Percentiles rank a stretch among this genome's conserved stretches.
These are phyloP conservation scores for Palythoa grandis DNA, from an alignment of 92 coral and sea anemone species.

Conservation along the genomic window DNA sequence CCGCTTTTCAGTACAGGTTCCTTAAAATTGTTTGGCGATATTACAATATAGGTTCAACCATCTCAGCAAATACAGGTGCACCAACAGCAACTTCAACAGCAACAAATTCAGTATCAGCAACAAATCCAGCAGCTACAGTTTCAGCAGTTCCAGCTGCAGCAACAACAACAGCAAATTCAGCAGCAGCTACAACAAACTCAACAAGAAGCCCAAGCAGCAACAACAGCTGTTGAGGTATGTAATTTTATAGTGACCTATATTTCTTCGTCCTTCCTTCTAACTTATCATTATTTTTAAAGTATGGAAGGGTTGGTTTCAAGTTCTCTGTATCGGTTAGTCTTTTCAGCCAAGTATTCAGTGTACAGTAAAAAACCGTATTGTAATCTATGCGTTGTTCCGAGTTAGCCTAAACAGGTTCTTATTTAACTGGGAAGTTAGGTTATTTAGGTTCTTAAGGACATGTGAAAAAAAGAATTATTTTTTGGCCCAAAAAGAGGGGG, in stretches of 20 bases:
- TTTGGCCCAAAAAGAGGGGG: too few relatives aligned
- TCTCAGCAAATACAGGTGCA: constrained; percentile 60
- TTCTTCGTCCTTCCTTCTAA: background rate
- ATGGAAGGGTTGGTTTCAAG: background rate
- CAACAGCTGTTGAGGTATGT: constrained; percentile 48
- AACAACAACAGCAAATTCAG: constrained; percentile 87
- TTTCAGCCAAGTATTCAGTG: background rate
- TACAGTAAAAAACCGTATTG: too few relatives aligned
- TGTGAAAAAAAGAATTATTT: too few relatives aligned
- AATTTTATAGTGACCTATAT: background rate
- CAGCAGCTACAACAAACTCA: constrained; percentile 86
- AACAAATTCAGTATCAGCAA: constrained; percentile 88
- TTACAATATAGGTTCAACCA: constrained; percentile 30
- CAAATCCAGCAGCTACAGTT: constrained; percentile 91
- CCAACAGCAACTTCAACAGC: constrained; percentile 86
- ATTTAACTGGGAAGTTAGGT: too few relatives aligned
- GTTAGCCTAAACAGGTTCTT: too few relatives aligned
- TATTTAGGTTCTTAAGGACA: too few relatives aligned
- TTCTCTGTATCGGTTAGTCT: background rate
- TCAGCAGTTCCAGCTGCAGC: constrained; percentile 89
- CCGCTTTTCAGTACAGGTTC: background rate
- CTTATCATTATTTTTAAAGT: background rate
- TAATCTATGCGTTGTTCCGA: too few relatives aligned
- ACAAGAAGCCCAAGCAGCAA: constrained; percentile 57
- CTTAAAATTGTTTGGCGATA: background rate